These are phyloP conservation scores for Tribolium madens DNA, from an alignment of 1,140 invertebrate genomes.

Conservation along the genomic window DNA sequence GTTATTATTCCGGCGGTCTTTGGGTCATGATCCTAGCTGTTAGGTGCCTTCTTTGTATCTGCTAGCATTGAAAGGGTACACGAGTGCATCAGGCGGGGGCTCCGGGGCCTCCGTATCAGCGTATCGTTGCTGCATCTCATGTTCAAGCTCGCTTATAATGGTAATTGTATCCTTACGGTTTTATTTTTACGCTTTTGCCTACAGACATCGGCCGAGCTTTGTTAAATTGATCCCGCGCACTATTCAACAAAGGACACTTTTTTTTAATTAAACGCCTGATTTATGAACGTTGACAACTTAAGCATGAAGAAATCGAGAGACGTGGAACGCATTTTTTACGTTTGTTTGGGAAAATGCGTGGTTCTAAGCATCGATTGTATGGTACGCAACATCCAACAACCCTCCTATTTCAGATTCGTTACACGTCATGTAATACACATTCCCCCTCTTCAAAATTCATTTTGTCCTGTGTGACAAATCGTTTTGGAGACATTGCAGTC, in stretches of 20 bases:
- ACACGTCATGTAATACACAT: constrained; percentile 46
- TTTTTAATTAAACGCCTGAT: constrained; percentile 38
- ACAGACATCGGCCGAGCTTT: constrained; percentile 44
- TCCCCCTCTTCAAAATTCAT: constrained; percentile 46
- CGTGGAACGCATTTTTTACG: constrained; percentile 20
- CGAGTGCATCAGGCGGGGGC: constrained; percentile 43
- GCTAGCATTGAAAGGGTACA: constrained; percentile 50
- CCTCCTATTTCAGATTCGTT: constrained; percentile 43
- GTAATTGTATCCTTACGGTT: constrained; percentile 54
- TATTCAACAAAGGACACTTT: constrained; percentile 37
- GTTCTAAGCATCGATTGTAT: constrained; percentile 21
- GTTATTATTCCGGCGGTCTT: constrained; percentile 24
- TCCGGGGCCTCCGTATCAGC: constrained; percentile 29
- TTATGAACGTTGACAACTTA: constrained; percentile 35
- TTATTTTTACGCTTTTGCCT: constrained; percentile 46
- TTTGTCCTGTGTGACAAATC: constrained; percentile 43
- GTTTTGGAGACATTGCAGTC: constrained; percentile 38
- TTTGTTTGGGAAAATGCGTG: constrained; percentile 3
- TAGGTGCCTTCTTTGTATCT: constrained; percentile 37
- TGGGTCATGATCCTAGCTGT: constrained; percentile 16
- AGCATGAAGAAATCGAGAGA: constrained; percentile 37
- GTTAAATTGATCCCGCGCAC: constrained; percentile 37
- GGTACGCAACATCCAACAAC: constrained; percentile 28
- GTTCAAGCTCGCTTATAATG: constrained; percentile 51
- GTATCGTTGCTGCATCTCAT: constrained; percentile 52